Conservation (phyloP, 2,888 invertebrate species). For the Pollenia amentaria region DNA sequence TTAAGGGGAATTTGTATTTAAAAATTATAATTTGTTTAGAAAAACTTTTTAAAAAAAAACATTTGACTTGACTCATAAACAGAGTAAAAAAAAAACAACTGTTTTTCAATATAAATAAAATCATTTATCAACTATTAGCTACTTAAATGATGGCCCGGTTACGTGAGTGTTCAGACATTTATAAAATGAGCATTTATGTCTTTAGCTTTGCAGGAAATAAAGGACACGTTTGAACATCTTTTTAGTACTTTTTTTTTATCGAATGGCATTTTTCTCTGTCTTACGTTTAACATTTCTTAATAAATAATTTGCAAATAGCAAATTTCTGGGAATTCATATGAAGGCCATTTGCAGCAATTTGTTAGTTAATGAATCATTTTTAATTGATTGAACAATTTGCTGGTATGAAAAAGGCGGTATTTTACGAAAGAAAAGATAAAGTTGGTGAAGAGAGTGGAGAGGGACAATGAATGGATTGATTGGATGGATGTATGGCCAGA, state of each 20-base stretch:
- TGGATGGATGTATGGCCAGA: constrained; percentile 1
- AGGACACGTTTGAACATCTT: background rate
- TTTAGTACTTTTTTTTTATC: background rate
- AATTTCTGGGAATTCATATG: constrained; percentile 31
- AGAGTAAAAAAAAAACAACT: background rate
- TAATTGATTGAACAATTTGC: constrained; percentile 58
- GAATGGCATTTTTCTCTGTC: constrained; percentile 9
- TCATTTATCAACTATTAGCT: background rate
- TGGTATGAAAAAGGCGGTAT: constrained; percentile 44
- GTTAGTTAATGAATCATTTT: constrained; percentile 58
- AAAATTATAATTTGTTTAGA: too few species aligned
- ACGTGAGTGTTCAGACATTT: background rate
- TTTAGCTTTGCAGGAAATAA: background rate
- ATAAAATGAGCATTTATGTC: background rate
- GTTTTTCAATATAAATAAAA: background rate
- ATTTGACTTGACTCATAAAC: too few species aligned
- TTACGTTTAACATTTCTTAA: background rate
- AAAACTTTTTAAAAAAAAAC: too few species aligned
- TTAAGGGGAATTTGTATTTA: background rate
- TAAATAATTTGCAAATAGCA: constrained; percentile 16
- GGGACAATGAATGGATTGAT: background rate
- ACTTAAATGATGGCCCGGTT: background rate
- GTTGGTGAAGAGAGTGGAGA: background rate
- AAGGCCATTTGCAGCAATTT: constrained; percentile 45
- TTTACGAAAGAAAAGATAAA: constrained; percentile 1